These are phyloP conservation scores for Catocala nupta DNA, from an alignment of 2,888 invertebrate species.

Conservation along the genomic window DNA sequence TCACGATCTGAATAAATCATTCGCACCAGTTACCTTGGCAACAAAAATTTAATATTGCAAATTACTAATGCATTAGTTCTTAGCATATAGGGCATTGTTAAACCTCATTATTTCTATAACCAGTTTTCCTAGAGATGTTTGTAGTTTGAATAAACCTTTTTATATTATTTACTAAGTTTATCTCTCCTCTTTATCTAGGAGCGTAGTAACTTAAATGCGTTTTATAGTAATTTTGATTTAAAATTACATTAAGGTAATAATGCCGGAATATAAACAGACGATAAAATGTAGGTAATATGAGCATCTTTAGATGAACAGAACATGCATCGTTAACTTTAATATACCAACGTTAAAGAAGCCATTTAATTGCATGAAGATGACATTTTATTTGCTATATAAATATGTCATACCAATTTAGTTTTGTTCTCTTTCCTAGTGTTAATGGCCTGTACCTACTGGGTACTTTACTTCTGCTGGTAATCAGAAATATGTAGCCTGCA, in stretches of 20 bases:
- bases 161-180: background rate
- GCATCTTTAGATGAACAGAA: constrained; percentile 7
- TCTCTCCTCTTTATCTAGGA: background rate
- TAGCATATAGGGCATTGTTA: constrained; percentile 16
- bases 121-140: constrained; percentile 20
- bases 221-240: background rate
- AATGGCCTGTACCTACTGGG: too few relatives aligned
- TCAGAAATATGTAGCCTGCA: constrained; percentile 10
- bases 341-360: constrained; percentile 5
- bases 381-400: constrained; percentile 8
- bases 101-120: constrained; percentile 3
- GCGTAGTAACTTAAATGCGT: background rate
- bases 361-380: constrained; percentile 13
- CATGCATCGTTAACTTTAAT: constrained; percentile 33
- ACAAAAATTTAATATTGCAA: background rate
- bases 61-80: constrained; percentile 8
- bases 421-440: background rate
- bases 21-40: background rate
- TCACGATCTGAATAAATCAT: background rate
- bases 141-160: constrained; percentile 3
- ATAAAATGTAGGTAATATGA: background rate
- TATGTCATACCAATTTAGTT: background rate
- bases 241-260: background rate
- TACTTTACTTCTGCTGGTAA: too few relatives aligned
- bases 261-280: background rate